Evolutionary conservation across 2,888 invertebrate genomes (phyloP).

Genomic region (Rhagium mordax): DNA sequence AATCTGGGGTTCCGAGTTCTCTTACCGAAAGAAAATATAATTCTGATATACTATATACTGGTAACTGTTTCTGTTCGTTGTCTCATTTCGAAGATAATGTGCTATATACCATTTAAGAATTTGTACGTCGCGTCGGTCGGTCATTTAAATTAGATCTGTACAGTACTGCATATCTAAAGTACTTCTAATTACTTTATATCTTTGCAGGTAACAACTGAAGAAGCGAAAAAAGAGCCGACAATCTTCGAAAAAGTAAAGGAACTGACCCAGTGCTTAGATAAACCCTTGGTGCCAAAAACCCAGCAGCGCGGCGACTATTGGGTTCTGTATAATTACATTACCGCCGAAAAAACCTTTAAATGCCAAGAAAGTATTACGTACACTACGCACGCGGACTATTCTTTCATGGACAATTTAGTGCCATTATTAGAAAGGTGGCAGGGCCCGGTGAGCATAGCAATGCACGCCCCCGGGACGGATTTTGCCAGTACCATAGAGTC

Average conservation of each 20-base stretch:
- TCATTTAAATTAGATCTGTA: too few relatives aligned
- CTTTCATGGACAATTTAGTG: slow-evolving; percentile 91
- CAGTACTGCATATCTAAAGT: neutral
- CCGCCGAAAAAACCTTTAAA: slow-evolving; percentile 76
- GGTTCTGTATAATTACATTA: slow-evolving; percentile 91
- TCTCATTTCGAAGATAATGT: too few relatives aligned
- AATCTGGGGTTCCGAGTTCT: too few relatives aligned
- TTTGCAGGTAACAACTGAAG: slow-evolving; percentile 40
- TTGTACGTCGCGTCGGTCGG: too few relatives aligned
- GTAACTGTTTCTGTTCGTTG: too few relatives aligned
- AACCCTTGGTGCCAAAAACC: slow-evolving; percentile 64
- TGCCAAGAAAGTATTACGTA: slow-evolving; percentile 92
- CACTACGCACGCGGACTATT: slow-evolving; percentile 93
- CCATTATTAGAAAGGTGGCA: slow-evolving; percentile 90
- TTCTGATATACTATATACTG: too few relatives aligned
- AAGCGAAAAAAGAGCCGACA: slow-evolving; percentile 41
- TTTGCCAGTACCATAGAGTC: slow-evolving; percentile 84
- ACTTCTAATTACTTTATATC: neutral
- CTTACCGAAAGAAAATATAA: too few relatives aligned
- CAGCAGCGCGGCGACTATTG: slow-evolving; percentile 77
- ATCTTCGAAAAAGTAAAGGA: slow-evolving; percentile 60
- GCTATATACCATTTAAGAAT: too few relatives aligned
- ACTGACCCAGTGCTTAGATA: slow-evolving; percentile 66
- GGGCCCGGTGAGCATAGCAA: slow-evolving; percentile 89
- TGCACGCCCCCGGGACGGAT: slow-evolving; percentile 91